phyloP scores from a whole-genome alignment of 2,888 invertebrate species.

The Melinopterus prodromus region DNA sequence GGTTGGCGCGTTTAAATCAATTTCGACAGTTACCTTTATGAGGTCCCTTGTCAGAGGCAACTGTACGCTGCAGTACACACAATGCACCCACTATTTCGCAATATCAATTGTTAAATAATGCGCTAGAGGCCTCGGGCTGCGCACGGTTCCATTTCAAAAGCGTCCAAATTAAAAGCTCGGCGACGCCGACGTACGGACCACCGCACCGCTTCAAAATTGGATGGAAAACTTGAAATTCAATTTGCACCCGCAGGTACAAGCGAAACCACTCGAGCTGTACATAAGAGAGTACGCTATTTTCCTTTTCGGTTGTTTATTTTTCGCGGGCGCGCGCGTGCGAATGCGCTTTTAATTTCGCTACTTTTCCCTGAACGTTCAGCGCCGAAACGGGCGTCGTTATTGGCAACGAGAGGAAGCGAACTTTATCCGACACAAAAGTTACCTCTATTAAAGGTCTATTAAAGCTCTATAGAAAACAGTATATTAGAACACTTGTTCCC shows the following conservation, averaged over 20 bases:
- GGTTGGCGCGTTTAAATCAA: neutral
- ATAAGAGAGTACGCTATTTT: neutral
- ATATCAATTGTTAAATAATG: neutral
- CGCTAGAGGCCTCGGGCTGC: neutral
- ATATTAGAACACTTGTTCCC: neutral
- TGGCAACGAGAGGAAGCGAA: neutral
- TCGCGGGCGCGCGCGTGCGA: neutral
- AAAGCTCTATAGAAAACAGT: neutral
- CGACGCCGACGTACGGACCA: neutral
- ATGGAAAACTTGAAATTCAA: neutral
- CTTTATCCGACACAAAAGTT: neutral
- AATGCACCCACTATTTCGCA: neutral
- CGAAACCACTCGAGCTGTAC: neutral
- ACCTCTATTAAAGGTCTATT: neutral
- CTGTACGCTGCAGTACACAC: neutral
- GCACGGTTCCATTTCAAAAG: neutral
- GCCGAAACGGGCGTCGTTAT: neutral
- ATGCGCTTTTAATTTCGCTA: neutral
- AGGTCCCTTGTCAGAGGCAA: too few relatives aligned
- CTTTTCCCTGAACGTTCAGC: neutral
- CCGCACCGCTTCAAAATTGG: neutral
- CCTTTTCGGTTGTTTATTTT: neutral
- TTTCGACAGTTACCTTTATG: neutral
- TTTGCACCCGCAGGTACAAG: neutral
- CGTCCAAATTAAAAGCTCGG: neutral